A percentile compares a stretch with the other conserved stretches of the same genome.
Evolutionary conservation across 2,797 vertebrate genomes (phyloP).

Genomic region (Eulemur albifrons): DNA sequence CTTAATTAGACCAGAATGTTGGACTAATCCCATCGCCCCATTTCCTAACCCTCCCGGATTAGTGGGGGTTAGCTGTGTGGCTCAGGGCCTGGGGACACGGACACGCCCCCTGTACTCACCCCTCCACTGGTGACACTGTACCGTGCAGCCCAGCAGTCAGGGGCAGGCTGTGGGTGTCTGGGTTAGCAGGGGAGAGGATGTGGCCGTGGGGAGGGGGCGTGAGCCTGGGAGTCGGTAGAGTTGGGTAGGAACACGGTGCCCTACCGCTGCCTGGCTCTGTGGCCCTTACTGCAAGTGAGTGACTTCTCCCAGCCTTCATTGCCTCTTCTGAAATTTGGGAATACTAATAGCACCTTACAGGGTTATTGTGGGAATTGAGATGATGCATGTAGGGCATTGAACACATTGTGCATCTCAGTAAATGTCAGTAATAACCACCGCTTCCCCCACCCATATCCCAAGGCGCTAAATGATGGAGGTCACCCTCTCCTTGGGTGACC

Average conservation of each 20-base stretch:
- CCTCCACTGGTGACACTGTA: neutral
- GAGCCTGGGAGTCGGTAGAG: neutral
- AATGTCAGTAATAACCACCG: fast-evolving
- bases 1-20: neutral
- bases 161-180: neutral
- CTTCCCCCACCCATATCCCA: neutral
- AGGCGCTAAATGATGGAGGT: neutral
- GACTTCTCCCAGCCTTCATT: neutral
- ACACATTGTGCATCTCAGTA: neutral
- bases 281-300: neutral
- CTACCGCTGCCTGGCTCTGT: neutral
- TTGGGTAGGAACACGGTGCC: neutral
- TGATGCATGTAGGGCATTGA: neutral
- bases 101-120: too few relatives aligned
- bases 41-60: neutral
- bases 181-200: neutral
- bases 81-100: neutral
- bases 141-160: neutral
- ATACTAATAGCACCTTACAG: neutral
- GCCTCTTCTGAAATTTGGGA: neutral
- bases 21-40: too few relatives aligned
- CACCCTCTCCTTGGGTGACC: neutral
- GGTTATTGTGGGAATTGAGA: neutral
- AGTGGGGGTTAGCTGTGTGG: neutral
- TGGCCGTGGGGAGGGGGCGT: fast-evolving